Base-by-base conservation (phyloP, 2,797 vertebrate genomes). In the Lophius americanus region DNA sequence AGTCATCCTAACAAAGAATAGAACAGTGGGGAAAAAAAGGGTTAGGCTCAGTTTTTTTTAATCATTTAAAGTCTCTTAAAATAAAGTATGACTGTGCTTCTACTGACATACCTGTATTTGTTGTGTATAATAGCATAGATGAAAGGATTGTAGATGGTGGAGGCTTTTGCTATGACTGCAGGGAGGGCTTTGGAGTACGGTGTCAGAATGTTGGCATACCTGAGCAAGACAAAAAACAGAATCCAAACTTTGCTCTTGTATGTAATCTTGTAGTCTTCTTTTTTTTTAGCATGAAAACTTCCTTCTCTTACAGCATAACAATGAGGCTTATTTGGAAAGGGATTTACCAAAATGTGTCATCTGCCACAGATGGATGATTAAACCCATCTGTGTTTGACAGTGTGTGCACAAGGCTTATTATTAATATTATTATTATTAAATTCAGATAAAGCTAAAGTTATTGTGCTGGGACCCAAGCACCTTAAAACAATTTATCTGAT, bases 61-160 rank as follows among this genome's bases (percentile, higher is more conserved):
- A 44, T 5, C 12, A 10, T 13, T 36, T 10, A 52, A 7, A 11
- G 46, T n/a, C 2, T 13, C 11, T 4, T 44, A 3, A 2, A 44
- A 44, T 44, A 11, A 44, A 52, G 9, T 51, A 4, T 3, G 3
- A 7, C 7, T 6, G 0, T 4, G 9, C n/a, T 7, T 38, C 0
- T 6, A 42, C 6, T 49, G 0, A 7, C 52, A 75, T 91, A 96
- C 95, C 95, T 95, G 94, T 96, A 96, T 90, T 95, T 95, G 69
- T 92, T 92, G 82, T 96, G 95, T 81, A 95, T 94, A 76, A 96
- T 96, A 56, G 95, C 94, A 54, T 96, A 96, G 83, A 96, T 96
- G 78, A 97, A 94, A 65, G 95, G 95, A 58, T 96, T 96, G 93
- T 96, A 96, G 85, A 96, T 90, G 5, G 96, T 89, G 9, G 95